These are phyloP conservation scores for Dreissena polymorpha DNA, from an alignment of 1,140 invertebrate genomes.

Conservation along the genomic window DNA sequence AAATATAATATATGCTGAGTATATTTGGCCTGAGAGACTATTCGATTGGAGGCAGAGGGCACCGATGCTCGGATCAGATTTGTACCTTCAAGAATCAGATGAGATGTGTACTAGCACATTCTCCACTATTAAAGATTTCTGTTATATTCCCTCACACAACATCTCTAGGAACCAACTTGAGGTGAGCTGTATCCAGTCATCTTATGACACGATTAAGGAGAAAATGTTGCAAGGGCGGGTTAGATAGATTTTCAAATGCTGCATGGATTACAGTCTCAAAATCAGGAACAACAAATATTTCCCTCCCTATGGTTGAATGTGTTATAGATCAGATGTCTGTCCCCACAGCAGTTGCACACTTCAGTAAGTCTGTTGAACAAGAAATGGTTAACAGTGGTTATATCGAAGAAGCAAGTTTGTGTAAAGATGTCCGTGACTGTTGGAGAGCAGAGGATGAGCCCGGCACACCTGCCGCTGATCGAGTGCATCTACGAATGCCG, in stretches of 20 bases:
- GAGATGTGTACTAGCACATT: not conserved
- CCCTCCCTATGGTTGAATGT: conserved; percentile 36
- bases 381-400: conserved; percentile 43
- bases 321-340: conserved; percentile 53
- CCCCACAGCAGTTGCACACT: conserved; percentile 41
- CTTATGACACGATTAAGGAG: conserved; percentile 26
- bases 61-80: not conserved
- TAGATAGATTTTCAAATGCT: conserved; percentile 45
- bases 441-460: conserved; percentile 49
- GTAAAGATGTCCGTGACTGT: conserved; percentile 44
- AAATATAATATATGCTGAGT: too few relatives aligned
- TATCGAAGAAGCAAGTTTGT: conserved; percentile 32
- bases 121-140: not conserved
- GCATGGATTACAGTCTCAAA: conserved; percentile 45
- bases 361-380: conserved; percentile 30
- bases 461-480: not conserved
- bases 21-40: too few relatives aligned
- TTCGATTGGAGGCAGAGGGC: not conserved
- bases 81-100: not conserved
- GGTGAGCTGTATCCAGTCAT: conserved; percentile 55
- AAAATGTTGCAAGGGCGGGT: conserved; percentile 52
- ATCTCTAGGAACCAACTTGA: conserved; percentile 33
- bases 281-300: conserved; percentile 32
- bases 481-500: not conserved
- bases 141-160: not conserved